These are phyloP conservation scores for Volucella inflata DNA, from an alignment of 2,888 invertebrate species.

Conservation along the genomic window DNA sequence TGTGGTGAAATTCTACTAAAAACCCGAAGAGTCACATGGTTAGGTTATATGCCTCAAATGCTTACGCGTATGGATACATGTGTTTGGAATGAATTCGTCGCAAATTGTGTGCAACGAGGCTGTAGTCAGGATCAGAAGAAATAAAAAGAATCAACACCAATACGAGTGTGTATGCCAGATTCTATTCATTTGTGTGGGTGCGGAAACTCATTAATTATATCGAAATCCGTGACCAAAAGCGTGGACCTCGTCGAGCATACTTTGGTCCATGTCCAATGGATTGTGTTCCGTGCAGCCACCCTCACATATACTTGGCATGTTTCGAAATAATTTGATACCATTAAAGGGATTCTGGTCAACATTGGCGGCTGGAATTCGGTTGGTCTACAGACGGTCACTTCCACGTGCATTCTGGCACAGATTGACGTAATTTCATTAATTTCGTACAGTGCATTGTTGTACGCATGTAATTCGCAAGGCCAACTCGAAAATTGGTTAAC, in stretches of 20 bases:
- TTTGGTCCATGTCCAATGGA: constrained; percentile 33
- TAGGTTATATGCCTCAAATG: constrained; percentile 13
- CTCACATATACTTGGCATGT: constrained; percentile 4
- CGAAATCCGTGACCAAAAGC: constrained; percentile 37
- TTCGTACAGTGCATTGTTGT: constrained; percentile 20
- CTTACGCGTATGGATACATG: neutral
- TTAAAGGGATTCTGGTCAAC: constrained; percentile 7
- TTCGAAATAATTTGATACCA: constrained; percentile 57
- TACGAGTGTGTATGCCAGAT: constrained; percentile 17
- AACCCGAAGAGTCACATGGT: constrained; percentile 20
- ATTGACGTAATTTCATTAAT: constrained; percentile 74
- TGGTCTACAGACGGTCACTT: constrained; percentile 20
- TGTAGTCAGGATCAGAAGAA: constrained; percentile 1
- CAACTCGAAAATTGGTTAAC: constrained; percentile 68
- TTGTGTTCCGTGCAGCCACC: constrained; percentile 5
- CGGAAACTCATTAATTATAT: constrained; percentile 60
- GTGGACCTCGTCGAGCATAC: constrained; percentile 4
- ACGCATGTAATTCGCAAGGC: constrained; percentile 54
- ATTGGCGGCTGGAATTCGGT: constrained; percentile 35
- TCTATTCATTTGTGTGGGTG: neutral
- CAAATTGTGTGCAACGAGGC: constrained; percentile 60
- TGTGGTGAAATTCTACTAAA: constrained; percentile 51
- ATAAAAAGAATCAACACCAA: constrained; percentile 27
- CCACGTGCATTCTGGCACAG: constrained; percentile 56
- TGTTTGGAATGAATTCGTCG: constrained; percentile 24